Evolutionary conservation across 1,140 invertebrate genomes (phyloP).

Genomic region (Microplitis mediator): DNA sequence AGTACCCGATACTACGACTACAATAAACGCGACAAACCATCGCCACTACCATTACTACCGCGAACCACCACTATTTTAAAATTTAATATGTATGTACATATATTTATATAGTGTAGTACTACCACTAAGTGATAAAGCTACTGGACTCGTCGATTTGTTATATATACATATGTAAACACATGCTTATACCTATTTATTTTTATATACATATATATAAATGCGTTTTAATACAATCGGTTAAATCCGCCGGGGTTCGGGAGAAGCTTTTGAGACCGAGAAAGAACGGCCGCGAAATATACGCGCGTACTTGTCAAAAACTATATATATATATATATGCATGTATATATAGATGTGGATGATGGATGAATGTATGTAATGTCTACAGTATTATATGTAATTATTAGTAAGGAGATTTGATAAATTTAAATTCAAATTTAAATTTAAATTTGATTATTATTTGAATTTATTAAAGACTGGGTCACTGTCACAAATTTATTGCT

Average conservation of each 20-base stretch:
- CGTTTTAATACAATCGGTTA: constrained; percentile 19
- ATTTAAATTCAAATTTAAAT: too few species aligned
- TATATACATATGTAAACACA: not conserved
- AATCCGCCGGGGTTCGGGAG: constrained; percentile 22
- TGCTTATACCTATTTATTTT: not conserved
- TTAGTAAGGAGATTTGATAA: too few species aligned
- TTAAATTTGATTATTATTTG: too few species aligned
- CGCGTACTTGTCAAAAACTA: constrained; percentile 34
- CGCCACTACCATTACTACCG: too few species aligned
- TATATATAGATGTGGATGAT: not conserved
- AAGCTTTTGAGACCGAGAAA: constrained; percentile 9
- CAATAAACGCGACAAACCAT: too few species aligned
- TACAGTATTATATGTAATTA: not conserved
- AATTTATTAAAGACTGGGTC: too few species aligned
- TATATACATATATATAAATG: not conserved
- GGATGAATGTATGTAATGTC: not conserved
- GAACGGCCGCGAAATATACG: constrained; percentile 29
- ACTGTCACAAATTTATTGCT: too few species aligned
- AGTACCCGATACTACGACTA: not conserved
- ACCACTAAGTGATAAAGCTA: not conserved
- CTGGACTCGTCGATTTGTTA: not conserved
- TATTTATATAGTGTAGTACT: not conserved
- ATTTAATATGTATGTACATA: too few species aligned
- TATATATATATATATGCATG: not conserved
- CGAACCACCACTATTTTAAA: too few species aligned